These are phyloP conservation scores for Anorthoa munda DNA, from an alignment of 2,888 invertebrate species.

Conservation along the genomic window DNA sequence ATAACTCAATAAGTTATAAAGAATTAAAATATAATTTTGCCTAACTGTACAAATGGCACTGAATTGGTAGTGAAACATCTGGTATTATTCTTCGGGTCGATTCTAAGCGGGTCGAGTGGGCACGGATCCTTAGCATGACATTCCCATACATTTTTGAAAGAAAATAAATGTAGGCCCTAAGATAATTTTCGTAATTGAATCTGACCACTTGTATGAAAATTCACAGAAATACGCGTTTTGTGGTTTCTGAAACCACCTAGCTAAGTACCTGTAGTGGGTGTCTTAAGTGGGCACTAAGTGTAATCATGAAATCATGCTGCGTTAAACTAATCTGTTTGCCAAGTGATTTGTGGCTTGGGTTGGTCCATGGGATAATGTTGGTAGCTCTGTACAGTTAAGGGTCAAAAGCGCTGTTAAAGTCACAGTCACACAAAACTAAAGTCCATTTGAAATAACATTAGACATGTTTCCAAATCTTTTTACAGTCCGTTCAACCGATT, in stretches of 20 bases:
- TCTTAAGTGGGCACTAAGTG: conserved; percentile 27
- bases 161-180: too few relatives aligned
- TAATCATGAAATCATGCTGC: conserved; percentile 42
- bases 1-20: too few relatives aligned
- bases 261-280: conserved; percentile 33
- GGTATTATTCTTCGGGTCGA: too few relatives aligned
- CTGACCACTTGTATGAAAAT: conserved; percentile 13
- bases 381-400: neutral
- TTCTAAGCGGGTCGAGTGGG: too few relatives aligned
- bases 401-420: neutral
- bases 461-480: too few relatives aligned
- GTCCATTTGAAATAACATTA: too few relatives aligned
- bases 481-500: too few relatives aligned
- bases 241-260: conserved; percentile 39
- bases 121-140: too few relatives aligned
- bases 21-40: too few relatives aligned
- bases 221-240: neutral
- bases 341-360: conserved; percentile 3
- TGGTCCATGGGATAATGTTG: neutral
- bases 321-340: conserved; percentile 36
- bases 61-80: too few relatives aligned
- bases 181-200: neutral
- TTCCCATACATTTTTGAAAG: too few relatives aligned
- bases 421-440: neutral
- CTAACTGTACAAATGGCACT: too few relatives aligned